Evolutionary conservation across 2,797 vertebrate genomes (phyloP), one percentile per base, ranked within the genome.

Genomic region (Tamandua tetradactyla): DNA sequence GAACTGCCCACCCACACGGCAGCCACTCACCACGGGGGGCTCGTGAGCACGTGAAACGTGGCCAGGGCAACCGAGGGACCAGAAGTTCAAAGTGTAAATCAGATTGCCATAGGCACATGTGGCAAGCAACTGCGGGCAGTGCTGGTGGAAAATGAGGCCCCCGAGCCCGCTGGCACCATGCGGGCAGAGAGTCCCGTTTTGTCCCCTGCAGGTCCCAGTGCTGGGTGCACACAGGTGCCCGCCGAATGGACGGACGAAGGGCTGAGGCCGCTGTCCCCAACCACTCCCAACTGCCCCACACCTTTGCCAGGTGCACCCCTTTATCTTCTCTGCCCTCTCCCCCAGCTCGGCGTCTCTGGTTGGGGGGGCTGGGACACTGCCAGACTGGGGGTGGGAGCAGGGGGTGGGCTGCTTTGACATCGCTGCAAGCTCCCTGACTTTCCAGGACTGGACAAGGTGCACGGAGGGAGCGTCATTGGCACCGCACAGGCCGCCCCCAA

Each of bases 111-210:
- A n/a, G n/a, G n/a, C n/a, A n/a, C n/a, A n/a, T n/a, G n/a, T n/a
- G n/a, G n/a, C n/a, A n/a, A n/a, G n/a, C n/a, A n/a, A n/a, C n/a
- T n/a, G n/a, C n/a, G n/a, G n/a, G n/a, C n/a, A n/a, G n/a, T n/a
- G n/a, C n/a, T n/a, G n/a, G n/a, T n/a, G n/a, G n/a, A n/a, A n/a
- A 42, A 1, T 5, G 10, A 27, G 72, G n/a, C 15, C 49, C 49
- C 44, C 5, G 5, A 14, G 62, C 3, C 13, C 1, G 2, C 15
- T 9, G 1, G 62, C 47, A 57, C 49, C 9, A 37, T 37, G 44
- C 0, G 4, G 49, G 0, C 2, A 27, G 5, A 12, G 22, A 2
- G 0, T 2, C 20, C 3, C 0, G n/a, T 35, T 15, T 15, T 37
- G 20, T 10, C 64, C 68, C 35, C 25, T 9, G 15, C 61, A 7